Conservation (phyloP, 2,113 vertebrate genomes). For the Dromiciops gliroides region DNA sequence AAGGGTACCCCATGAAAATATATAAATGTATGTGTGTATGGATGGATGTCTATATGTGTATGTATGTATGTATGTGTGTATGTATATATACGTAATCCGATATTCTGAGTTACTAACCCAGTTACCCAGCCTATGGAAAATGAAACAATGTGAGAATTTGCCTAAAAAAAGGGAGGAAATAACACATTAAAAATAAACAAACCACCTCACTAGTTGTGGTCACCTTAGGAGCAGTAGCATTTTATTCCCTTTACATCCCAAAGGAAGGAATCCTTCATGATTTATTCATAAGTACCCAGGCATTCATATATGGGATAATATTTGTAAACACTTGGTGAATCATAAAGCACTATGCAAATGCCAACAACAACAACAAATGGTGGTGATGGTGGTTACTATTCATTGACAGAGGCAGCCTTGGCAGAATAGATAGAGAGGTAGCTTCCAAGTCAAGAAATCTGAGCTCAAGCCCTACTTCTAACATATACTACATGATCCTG, state of each 20-base stretch:
- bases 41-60: too few relatives aligned
- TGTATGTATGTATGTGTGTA: neutral
- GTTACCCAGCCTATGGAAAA: neutral
- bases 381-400: neutral
- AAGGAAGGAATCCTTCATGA: neutral
- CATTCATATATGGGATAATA: neutral
- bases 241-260: neutral
- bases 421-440: neutral
- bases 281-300: neutral
- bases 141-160: slow-evolving; percentile 18
- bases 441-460: neutral
- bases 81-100: neutral
- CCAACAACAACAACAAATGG: too few relatives aligned
- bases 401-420: neutral
- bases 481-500: neutral
- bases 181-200: neutral
- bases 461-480: neutral
- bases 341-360: neutral
- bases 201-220: neutral
- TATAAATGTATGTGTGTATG: neutral
- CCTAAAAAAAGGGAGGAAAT: neutral
- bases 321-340: neutral
- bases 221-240: neutral
- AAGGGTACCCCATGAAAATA: neutral
- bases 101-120: neutral